Conservation (phyloP, 2,888 invertebrate genomes). For the Brassicogethes aeneus region DNA sequence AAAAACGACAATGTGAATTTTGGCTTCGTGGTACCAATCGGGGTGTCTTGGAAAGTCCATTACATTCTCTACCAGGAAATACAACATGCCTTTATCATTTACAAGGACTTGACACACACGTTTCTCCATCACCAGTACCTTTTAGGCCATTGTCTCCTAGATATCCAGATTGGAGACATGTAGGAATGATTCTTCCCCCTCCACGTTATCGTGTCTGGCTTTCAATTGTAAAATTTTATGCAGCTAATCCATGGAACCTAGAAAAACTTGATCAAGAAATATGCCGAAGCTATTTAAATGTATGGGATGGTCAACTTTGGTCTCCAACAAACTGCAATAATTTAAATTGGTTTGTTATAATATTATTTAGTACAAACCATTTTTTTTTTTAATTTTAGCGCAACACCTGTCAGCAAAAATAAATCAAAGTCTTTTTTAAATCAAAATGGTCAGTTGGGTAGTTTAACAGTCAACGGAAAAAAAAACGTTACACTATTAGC, state of each 20-base stretch:
- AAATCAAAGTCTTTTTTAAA: slow-evolving; percentile 21
- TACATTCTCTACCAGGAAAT: slow-evolving; percentile 78
- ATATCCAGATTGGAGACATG: slow-evolving; percentile 45
- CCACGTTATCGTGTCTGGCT: slow-evolving; percentile 75
- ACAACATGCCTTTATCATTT: slow-evolving; percentile 79
- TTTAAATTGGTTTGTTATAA: slow-evolving; percentile 60
- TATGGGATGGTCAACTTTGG: slow-evolving; percentile 79
- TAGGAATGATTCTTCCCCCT: slow-evolving; percentile 48
- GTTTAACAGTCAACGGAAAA: slow-evolving; percentile 28
- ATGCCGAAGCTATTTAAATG: slow-evolving; percentile 74
- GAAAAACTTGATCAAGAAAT: slow-evolving; percentile 63
- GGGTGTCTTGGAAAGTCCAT: slow-evolving; percentile 74
- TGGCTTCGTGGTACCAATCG: slow-evolving; percentile 73
- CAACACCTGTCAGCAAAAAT: neutral
- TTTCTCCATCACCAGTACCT: slow-evolving; percentile 43
- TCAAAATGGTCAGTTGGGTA: slow-evolving; percentile 42
- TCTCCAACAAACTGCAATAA: slow-evolving; percentile 71
- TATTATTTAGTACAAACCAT: no score
- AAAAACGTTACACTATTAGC: slow-evolving; percentile 70
- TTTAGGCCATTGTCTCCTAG: slow-evolving; percentile 49
- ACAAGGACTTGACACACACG: slow-evolving; percentile 53
- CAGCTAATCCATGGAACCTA: slow-evolving; percentile 52
- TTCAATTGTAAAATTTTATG: slow-evolving; percentile 76
- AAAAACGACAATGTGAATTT: slow-evolving; percentile 77
- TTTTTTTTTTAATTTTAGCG: neutral